Base-by-base conservation (phyloP, 1,140 invertebrate genomes). In the Lasioglossum baleicum region DNA sequence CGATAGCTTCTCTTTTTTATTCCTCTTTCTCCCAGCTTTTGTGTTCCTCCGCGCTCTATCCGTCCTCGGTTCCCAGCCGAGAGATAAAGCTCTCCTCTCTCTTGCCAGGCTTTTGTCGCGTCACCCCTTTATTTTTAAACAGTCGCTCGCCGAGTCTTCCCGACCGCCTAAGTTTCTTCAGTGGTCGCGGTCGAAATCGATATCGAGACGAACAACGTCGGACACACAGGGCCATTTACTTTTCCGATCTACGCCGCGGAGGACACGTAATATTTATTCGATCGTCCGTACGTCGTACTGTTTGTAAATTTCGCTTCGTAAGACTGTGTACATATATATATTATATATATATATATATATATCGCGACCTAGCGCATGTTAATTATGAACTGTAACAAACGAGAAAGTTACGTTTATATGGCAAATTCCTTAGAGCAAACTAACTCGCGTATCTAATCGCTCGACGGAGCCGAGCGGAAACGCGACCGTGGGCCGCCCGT, bases 251-350 rank as follows among this genome's bases (percentile, higher is more conserved):
- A 71, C 80, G 80, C 53, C 51, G 68, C 72, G 63, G 42, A 81
- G n/a, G 76, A 35, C 31, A 26, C 73, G 48, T 67, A 67, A 82
- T 86, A 86, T 86, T 86, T 91, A 91, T 90, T 92, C 90, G 86
- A 91, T 91, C 90, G 89, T 90, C 87, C 83, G 77, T 88, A 86
- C 86, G 88, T 91, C 89, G 88, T 92, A 88, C 91, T 90, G 90
- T 92, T 93, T 92, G 90, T 92, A 92, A 92, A 93, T 92, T 44
- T 92, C 92, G 90, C 90, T 92, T 93, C 88, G 90, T 92, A 92
- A 92, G 89, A 92, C 90, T 92, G 91, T 93, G 91, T 93, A 91
- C 84, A 92, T 90, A 89, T 90, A 92, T 90, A 89, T 82, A 90
- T 81, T 76, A 76, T 82, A 89, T n/a, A n/a, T n/a, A n/a, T n/a